A percentile compares a stretch with the other conserved stretches of the same genome.
These are phyloP conservation scores for Caenorhabditis sp. DNA, from an alignment of 2,888 invertebrate species.

Conservation along the genomic window DNA sequence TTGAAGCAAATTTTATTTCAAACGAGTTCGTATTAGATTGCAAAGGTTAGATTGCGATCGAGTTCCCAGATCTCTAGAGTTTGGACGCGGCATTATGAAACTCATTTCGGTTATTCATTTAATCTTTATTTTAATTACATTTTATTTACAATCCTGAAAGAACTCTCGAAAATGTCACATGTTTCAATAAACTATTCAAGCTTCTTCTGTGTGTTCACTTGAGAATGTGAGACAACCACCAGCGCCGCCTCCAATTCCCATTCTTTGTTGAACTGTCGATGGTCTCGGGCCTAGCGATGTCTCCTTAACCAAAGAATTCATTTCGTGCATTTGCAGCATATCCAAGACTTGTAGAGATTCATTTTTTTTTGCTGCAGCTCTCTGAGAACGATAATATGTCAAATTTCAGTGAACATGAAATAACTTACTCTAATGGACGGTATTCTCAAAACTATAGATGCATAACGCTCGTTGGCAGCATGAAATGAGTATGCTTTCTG, in stretches of 20 bases:
- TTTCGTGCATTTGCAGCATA: slow-evolving; percentile 76
- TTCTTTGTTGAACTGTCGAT: slow-evolving; percentile 47
- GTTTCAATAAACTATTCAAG: no score
- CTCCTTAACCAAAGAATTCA: slow-evolving; percentile 75
- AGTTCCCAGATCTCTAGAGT: no score
- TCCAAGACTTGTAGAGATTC: slow-evolving; percentile 78
- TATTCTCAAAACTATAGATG: slow-evolving; percentile 75
- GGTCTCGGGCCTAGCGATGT: slow-evolving; percentile 73
- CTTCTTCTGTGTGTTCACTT: slow-evolving; percentile 9
- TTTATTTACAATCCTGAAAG: no score
- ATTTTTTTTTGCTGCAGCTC: slow-evolving; percentile 79
- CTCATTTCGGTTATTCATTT: no score
- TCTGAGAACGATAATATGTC: slow-evolving; percentile 48
- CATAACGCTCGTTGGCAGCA: slow-evolving; percentile 72
- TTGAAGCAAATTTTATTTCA: no score
- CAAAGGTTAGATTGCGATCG: no score
- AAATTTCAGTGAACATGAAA: slow-evolving; percentile 9
- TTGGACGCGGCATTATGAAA: no score
- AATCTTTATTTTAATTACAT: no score
- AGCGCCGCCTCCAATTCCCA: slow-evolving; percentile 55
- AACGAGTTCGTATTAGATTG: no score
- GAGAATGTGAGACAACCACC: slow-evolving; percentile 37
- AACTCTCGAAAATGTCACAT: no score
- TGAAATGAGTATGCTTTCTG: slow-evolving; percentile 58
- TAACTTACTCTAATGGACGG: slow-evolving; percentile 72